Base-by-base conservation (phyloP, 2,888 invertebrate genomes). In the Cetonia aurata region DNA sequence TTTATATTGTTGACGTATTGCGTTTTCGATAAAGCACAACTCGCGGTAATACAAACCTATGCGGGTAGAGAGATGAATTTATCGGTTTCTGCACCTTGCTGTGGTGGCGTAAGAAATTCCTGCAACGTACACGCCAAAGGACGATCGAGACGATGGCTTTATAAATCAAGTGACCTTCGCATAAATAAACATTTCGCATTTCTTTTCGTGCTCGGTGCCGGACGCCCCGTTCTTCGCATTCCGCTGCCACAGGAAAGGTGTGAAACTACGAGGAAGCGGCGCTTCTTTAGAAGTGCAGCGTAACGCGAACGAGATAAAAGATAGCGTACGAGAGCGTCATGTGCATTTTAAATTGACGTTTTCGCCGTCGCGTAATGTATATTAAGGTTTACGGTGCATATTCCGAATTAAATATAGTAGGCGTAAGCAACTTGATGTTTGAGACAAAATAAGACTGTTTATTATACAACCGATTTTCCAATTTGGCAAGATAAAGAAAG, bases 251-350 rank as follows among this genome's bases (percentile, higher is more conserved):
- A 55, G 55, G 33, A 55, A 55, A 55, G 55, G 55, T 55, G 55
- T 55, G 55, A 55, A 55, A 55, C 55, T 31, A 31, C 55, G 33
- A 33, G 55, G 55, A 55, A 55, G 55, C 55, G 31, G 55, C 55
- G 55, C 31, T 33, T 33, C 31, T 13, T 25, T 25, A 31, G 55
- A 15, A 19, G n/a, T 53, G 19, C 19, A 31, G 25, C 19, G 53
- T 31, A 31, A 55, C n/a, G 13, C 25, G 33, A 55, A 13, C 55
- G 55, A 25, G 55, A 55, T 31, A 55, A 55, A 33, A 55, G 55
- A 55, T 55, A 55, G 33, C 55, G 31, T 33, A n/a, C 13, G 33
- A 31, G n/a, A 37, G 10, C 37, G 10, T 37, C 8, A 8, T 10
- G 10, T 33, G 37, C 55, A 55, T 55, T 55, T 13, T 33, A 55